A percentile compares a stretch with the other conserved stretches of the same genome.
These are phyloP conservation scores for Cinara cedri DNA, from an alignment of 2,888 invertebrate genomes.

Conservation along the genomic window DNA sequence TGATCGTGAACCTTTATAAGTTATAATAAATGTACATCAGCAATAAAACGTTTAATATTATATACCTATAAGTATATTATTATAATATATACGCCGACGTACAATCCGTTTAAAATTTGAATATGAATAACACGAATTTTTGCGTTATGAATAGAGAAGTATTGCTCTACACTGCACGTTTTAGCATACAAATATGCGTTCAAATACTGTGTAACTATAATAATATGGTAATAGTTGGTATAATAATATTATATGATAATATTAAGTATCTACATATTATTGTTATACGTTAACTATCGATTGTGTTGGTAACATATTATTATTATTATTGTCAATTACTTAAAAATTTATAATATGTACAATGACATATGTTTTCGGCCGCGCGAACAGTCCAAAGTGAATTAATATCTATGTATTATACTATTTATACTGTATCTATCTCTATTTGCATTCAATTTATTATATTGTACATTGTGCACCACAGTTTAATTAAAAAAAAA, in stretches of 20 bases:
- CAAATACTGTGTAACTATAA: not conserved
- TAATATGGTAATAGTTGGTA: constrained; percentile 36
- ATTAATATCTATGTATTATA: not conserved
- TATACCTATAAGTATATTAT: no score
- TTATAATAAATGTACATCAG: no score
- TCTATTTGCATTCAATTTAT: no score
- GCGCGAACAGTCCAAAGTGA: not conserved
- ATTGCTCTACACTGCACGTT: not conserved
- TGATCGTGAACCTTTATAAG: no score
- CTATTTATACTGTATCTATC: not conserved
- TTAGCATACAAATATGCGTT: constrained; percentile 29
- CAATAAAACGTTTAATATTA: no score
- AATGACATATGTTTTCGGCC: not conserved
- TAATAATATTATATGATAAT: not conserved
- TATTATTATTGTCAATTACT: constrained; percentile 35
- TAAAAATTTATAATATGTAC: constrained; percentile 12
- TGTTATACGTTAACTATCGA: not conserved
- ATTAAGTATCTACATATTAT: not conserved
- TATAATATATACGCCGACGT: no score
- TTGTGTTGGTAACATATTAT: constrained; percentile 25
- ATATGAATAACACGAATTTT: constrained; percentile 28
- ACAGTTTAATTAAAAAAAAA: no score
- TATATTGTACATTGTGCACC: not conserved
- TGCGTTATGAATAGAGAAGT: not conserved
- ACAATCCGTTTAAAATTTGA: not conserved